phyloP scores from a whole-genome alignment of 2,113 vertebrate genomes.

The Anarrhichthys ocellatus region DNA sequence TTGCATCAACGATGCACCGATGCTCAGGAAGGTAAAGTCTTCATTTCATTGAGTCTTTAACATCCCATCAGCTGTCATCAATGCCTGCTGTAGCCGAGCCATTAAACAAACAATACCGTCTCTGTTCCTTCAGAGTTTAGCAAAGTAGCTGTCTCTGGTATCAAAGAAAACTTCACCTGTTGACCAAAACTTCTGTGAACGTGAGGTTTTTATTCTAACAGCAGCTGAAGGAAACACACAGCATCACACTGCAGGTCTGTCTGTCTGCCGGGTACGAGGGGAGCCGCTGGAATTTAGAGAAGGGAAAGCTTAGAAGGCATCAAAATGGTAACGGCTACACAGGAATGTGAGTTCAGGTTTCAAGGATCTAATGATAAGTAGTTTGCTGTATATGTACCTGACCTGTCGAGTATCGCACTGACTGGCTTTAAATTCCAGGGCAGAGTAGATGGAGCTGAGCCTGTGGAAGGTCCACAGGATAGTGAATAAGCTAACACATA shows the following conservation, averaged over 20 bases:
- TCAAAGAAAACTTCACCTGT: constrained; percentile 16
- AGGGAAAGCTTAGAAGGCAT: constrained; percentile 32
- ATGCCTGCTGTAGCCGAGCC: background rate
- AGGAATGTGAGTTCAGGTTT: constrained; percentile 34
- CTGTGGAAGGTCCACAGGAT: background rate
- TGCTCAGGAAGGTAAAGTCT: background rate
- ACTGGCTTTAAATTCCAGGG: background rate
- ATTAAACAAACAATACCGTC: background rate
- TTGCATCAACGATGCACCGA: background rate
- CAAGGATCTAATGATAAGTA: constrained; percentile 33
- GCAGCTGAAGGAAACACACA: constrained; percentile 14
- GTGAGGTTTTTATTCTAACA: background rate
- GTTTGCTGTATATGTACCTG: background rate
- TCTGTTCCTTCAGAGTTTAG: background rate
- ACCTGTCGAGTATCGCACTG: background rate
- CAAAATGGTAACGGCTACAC: background rate
- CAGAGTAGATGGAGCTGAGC: background rate
- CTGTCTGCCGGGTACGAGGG: background rate
- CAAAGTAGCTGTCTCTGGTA: background rate
- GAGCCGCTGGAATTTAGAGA: constrained; percentile 14
- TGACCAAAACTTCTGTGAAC: constrained; percentile 3
- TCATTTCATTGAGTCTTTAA: background rate
- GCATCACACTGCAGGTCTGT: background rate
- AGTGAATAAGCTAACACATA: background rate
- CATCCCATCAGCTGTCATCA: background rate